These are phyloP conservation scores for Sylvicola cinctus DNA, from an alignment of 2,888 invertebrate species.

Conservation along the genomic window DNA sequence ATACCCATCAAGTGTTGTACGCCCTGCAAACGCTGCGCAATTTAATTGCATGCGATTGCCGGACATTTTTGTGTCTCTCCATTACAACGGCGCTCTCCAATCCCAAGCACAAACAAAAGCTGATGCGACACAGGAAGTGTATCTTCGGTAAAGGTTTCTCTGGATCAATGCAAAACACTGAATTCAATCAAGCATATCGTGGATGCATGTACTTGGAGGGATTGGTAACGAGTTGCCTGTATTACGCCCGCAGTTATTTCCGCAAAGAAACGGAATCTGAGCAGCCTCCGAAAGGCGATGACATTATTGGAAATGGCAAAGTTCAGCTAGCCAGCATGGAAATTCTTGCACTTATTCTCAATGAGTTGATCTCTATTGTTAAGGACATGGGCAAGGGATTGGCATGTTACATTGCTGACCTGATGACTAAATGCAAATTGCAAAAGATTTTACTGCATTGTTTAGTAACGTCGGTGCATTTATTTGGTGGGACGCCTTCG, in stretches of 20 bases:
- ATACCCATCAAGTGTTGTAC: slow-evolving; percentile 49
- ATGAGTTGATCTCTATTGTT: slow-evolving; percentile 50
- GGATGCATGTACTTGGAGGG: slow-evolving; percentile 68
- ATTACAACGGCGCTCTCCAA: slow-evolving; percentile 50
- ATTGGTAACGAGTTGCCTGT: slow-evolving; percentile 50
- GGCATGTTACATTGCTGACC: slow-evolving; percentile 53
- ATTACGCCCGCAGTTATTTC: slow-evolving; percentile 55
- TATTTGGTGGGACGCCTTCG: slow-evolving; percentile 25
- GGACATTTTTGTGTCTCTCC: slow-evolving; percentile 50
- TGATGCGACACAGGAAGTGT: slow-evolving; percentile 50
- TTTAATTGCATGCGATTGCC: slow-evolving; percentile 45
- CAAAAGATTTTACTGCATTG: slow-evolving; percentile 62
- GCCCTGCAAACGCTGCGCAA: slow-evolving; percentile 53
- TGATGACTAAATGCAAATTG: slow-evolving; percentile 54
- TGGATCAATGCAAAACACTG: slow-evolving; percentile 36
- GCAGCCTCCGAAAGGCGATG: slow-evolving; percentile 38
- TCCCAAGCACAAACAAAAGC: slow-evolving; percentile 30
- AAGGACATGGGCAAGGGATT: slow-evolving; percentile 57
- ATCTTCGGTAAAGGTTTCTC: slow-evolving; percentile 47
- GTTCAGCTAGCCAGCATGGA: slow-evolving; percentile 59
- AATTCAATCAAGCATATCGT: slow-evolving; percentile 45
- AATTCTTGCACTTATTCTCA: slow-evolving; percentile 46
- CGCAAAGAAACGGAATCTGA: slow-evolving; percentile 15
- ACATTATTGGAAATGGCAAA: slow-evolving; percentile 53
- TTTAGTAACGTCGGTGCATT: slow-evolving; percentile 49